A percentile compares a stretch with the other conserved stretches of the same genome.
phyloP scores from a whole-genome alignment of 2,797 vertebrate genomes.

The Tapera naevia region DNA sequence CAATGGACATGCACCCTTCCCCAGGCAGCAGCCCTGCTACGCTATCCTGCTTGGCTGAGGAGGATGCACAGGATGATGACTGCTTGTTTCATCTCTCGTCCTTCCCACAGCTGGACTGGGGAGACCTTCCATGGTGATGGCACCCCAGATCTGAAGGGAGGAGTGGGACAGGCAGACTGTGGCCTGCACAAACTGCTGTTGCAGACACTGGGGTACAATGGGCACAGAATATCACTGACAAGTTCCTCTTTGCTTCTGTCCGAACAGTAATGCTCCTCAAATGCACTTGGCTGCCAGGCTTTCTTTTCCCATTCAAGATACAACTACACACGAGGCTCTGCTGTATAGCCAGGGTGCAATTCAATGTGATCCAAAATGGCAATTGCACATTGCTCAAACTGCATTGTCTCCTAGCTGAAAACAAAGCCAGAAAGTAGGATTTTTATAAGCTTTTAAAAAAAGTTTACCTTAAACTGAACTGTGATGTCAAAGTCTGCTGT shows the following conservation, averaged over 20 bases:
- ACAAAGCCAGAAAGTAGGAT: neutral
- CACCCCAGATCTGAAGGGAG: neutral
- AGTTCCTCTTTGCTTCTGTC: neutral
- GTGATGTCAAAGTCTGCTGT: neutral
- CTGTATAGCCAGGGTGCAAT: neutral
- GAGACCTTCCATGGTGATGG: neutral
- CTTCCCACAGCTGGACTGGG: neutral
- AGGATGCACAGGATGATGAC: neutral
- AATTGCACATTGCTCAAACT: neutral
- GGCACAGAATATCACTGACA: neutral
- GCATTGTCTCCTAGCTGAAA: neutral
- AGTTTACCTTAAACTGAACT: neutral
- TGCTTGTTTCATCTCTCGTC: neutral
- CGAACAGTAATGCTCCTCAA: neutral
- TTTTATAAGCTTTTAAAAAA: neutral
- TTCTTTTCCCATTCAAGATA: neutral
- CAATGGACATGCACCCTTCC: fast-evolving
- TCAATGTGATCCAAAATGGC: neutral
- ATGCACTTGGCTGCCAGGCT: neutral
- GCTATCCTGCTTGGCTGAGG: neutral
- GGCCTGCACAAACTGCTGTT: neutral
- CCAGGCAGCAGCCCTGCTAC: neutral
- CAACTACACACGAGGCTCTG: neutral
- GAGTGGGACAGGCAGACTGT: neutral
- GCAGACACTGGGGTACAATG: neutral